A percentile compares a stretch with the other conserved stretches of the same genome.
Conservation (phyloP, 2,113 vertebrate genomes). For the Fulmarus glacialis region DNA sequence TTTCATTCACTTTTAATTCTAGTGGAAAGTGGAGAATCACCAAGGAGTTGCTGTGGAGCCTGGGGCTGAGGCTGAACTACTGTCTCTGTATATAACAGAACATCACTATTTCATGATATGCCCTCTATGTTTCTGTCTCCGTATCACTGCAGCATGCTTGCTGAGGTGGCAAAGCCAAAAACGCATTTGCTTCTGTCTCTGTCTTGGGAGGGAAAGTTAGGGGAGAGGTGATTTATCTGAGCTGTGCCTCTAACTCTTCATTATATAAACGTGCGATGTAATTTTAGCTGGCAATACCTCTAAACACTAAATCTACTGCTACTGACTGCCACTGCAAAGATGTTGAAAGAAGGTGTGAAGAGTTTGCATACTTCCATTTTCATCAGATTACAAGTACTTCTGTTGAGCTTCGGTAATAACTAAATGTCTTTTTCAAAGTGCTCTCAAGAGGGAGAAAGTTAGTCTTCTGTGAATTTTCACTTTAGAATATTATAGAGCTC, state of each 20-base stretch:
- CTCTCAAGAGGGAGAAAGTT: background rate
- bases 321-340: background rate
- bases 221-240: background rate
- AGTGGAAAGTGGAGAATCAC: background rate
- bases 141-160: background rate
- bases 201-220: background rate
- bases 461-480: background rate
- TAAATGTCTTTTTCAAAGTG: background rate
- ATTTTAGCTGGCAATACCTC: background rate
- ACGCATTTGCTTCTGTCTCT: background rate
- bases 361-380: background rate
- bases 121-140: background rate
- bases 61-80: background rate
- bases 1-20: background rate
- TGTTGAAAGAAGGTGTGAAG: background rate
- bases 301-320: background rate
- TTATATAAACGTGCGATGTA: background rate
- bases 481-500: background rate
- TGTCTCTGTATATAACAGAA: background rate
- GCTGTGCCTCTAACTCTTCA: background rate
- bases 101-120: background rate
- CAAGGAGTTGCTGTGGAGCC: background rate
- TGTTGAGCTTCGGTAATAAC: background rate
- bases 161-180: background rate
- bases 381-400: background rate